phyloP scores from a whole-genome alignment of 2,113 vertebrate genomes.

The Polypterus senegalus region DNA sequence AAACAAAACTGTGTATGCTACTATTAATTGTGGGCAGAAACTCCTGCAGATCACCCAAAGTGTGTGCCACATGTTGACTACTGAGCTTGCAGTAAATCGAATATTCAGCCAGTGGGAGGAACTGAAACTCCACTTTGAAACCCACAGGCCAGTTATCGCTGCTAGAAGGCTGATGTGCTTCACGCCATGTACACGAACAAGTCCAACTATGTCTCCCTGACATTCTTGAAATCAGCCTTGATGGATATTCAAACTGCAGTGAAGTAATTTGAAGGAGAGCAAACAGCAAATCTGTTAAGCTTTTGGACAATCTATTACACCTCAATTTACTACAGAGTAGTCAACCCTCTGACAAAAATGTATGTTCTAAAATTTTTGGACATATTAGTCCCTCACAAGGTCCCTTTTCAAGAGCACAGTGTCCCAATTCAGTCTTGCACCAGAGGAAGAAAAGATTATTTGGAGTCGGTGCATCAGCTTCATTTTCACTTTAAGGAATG shows the following conservation, averaged over 20 bases:
- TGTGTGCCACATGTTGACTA: background rate
- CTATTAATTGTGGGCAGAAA: no score
- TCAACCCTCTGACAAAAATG: conserved; percentile 7
- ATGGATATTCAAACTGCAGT: conserved; percentile 1
- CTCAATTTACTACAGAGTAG: conserved; percentile 7
- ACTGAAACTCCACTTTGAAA: conserved; percentile 8
- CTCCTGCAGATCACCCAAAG: no score
- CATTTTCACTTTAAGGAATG: no score
- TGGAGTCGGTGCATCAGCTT: no score
- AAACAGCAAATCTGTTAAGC: conserved; percentile 1
- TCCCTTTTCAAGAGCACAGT: conserved; percentile 3
- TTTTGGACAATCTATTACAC: conserved; percentile 9
- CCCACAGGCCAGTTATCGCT: conserved; percentile 6
- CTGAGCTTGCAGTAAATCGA: background rate
- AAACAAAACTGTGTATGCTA: no score
- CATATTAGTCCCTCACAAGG: conserved; percentile 7
- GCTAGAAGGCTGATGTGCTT: conserved; percentile 4
- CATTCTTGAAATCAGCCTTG: conserved; percentile 8
- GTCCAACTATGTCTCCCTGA: conserved; percentile 10
- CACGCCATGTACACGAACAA: conserved; percentile 6
- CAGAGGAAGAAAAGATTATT: no score
- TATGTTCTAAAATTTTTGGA: conserved; percentile 1
- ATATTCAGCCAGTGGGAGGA: conserved; percentile 9
- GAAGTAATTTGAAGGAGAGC: conserved; percentile 6
- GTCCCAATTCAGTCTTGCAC: conserved; percentile 2